phyloP scores from a whole-genome alignment of 2,113 vertebrate genomes.

The Opisthocomus hoazin region DNA sequence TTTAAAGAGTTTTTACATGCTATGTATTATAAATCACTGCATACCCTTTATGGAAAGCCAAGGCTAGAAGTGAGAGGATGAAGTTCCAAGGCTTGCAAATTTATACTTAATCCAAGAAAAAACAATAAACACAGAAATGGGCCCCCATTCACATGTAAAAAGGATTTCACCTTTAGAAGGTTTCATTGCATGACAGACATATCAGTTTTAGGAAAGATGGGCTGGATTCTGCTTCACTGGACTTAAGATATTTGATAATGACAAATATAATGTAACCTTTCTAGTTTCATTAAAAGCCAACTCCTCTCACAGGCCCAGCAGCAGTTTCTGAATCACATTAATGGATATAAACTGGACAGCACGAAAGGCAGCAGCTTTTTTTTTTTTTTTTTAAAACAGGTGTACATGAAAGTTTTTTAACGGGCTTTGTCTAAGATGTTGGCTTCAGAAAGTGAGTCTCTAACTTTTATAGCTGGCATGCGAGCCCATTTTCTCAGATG shows the following conservation, averaged over 20 bases:
- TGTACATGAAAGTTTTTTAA: neutral
- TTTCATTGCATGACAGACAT: conserved; percentile 19
- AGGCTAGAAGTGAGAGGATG: neutral
- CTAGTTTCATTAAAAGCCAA: neutral
- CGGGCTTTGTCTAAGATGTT: neutral
- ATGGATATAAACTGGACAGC: neutral
- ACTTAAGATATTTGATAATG: neutral
- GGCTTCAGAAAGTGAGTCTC: neutral
- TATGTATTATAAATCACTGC: neutral
- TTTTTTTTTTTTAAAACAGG: neutral
- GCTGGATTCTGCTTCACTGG: conserved; percentile 25
- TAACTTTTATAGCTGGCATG: neutral
- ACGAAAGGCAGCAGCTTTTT: neutral
- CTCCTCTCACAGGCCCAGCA: neutral
- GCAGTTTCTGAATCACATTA: neutral
- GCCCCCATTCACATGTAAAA: neutral
- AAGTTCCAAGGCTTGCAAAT: conserved; percentile 3
- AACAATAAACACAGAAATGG: conserved; percentile 1
- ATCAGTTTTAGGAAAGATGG: conserved; percentile 15
- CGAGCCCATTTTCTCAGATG: neutral
- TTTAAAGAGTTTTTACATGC: neutral
- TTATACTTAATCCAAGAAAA: neutral
- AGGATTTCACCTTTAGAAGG: neutral
- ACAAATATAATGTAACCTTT: neutral
- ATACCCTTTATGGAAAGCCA: neutral